Conservation (phyloP, 2,888 invertebrate genomes). For the Tolmerus cingulatus region DNA sequence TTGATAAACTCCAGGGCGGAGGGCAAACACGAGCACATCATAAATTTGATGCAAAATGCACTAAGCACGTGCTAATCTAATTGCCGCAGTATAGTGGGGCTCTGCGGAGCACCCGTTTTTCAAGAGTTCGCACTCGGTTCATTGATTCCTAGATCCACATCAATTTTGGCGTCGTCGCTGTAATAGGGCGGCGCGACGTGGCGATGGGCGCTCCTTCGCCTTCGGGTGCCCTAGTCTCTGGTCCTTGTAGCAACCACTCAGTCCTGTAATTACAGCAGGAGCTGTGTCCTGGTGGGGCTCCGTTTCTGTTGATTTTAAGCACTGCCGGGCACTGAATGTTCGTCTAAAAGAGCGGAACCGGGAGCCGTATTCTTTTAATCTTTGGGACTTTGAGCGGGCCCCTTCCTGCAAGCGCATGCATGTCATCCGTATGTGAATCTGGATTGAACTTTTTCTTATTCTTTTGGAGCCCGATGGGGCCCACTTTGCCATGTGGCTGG, state of each 20-base stretch:
- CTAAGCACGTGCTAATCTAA: slow-evolving; percentile 25
- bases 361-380: background rate
- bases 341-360: background rate
- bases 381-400: background rate
- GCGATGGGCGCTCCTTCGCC: background rate
- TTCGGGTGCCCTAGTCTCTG: background rate
- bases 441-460: slow-evolving; percentile 16
- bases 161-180: background rate
- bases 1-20: background rate
- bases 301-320: background rate
- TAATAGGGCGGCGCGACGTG: background rate
- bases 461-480: background rate
- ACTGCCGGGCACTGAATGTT: background rate
- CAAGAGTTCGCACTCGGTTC: background rate
- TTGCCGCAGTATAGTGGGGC: background rate
- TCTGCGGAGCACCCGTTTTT: background rate
- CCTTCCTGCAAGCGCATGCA: background rate
- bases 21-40: background rate
- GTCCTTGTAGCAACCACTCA: background rate
- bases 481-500: background rate
- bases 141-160: background rate
- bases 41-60: slow-evolving; percentile 15
- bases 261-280: background rate
- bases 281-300: background rate
- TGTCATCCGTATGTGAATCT: background rate